Evolutionary conservation across 2,888 invertebrate species (phyloP).

Genomic region (Oithona nana): DNA sequence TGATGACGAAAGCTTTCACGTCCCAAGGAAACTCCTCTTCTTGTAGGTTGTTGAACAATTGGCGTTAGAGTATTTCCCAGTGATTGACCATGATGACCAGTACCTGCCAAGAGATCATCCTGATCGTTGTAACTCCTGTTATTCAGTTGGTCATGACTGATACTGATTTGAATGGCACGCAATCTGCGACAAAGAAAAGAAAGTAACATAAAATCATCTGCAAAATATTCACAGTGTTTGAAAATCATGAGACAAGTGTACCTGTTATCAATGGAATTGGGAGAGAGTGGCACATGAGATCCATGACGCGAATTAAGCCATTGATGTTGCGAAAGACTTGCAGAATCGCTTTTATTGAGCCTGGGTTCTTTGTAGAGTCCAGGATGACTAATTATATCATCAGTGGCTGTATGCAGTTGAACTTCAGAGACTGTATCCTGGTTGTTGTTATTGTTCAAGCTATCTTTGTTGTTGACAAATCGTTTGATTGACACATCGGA

Average conservation of each 20-base stretch:
- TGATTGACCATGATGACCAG: too few species aligned
- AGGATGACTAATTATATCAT: too few species aligned
- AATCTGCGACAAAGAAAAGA: background rate
- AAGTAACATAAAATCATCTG: background rate
- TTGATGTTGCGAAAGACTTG: background rate
- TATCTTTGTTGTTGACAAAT: background rate
- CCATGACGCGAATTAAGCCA: background rate
- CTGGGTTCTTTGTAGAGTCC: background rate
- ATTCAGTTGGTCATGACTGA: background rate
- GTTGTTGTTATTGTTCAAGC: background rate
- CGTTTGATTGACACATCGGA: background rate
- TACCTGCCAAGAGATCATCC: background rate
- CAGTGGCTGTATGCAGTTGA: background rate
- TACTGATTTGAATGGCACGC: background rate
- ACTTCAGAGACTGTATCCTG: background rate
- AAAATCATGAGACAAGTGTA: background rate
- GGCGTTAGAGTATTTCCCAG: too few species aligned
- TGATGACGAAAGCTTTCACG: background rate
- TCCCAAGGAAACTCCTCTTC: too few species aligned
- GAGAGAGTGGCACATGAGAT: background rate
- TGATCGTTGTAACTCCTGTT: background rate
- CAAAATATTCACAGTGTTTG: background rate
- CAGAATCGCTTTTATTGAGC: background rate
- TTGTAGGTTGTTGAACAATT: background rate
- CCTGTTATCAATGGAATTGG: background rate